Evolutionary conservation across 1,140 invertebrate species (phyloP), one percentile per base, ranked within the genome.

Genomic region (Achroia grisella): DNA sequence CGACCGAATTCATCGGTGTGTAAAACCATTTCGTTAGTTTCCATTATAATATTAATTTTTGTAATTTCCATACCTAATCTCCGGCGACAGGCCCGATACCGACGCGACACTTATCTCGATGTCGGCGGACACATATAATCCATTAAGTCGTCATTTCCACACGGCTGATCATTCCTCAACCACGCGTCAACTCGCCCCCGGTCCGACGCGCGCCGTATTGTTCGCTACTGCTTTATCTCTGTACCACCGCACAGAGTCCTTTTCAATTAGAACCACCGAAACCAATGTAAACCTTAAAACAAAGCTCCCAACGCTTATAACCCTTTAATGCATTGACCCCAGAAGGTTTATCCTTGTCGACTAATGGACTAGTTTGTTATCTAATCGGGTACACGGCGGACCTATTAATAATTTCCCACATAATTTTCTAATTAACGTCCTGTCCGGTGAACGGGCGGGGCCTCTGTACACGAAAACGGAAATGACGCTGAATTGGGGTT

Each of bases 81-180:
- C 65, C 55, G 56, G 56, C 66, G 77, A 76, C 75, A 66, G 67
- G 62, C 50, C 63, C 65, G 67, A 71, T 76, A 70, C 56, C 62
- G 70, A 48, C 54, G 73, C 71, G 77, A 81, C 80, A 81, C 77
- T 80, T 81, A 81, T 80, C 79, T 78, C 66, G 63, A 64, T 77
- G 71, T 78, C 80, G 64, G 62, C 67, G 64, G 77, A 84, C 80
- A 84, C 62, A 76, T 81, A 76, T 84, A 80, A 84, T 84, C 80
- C 80, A 84, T 84, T 84, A 84, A 84, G 74, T 81, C 80, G 80
- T 84, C 79, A 81, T 84, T 83, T 83, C 77, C 77, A 83, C 71
- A 54, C 66, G 50, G 70, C 55, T 80, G 79, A 74, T 81, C 73
- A 83, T 83, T 83, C 73, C 63, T 83, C 75, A 79, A 77, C 67